Percentiles rank a stretch among this genome's conserved stretches.
Conservation (phyloP, 2,113 vertebrate species). For the Dicaeum eximium region DNA sequence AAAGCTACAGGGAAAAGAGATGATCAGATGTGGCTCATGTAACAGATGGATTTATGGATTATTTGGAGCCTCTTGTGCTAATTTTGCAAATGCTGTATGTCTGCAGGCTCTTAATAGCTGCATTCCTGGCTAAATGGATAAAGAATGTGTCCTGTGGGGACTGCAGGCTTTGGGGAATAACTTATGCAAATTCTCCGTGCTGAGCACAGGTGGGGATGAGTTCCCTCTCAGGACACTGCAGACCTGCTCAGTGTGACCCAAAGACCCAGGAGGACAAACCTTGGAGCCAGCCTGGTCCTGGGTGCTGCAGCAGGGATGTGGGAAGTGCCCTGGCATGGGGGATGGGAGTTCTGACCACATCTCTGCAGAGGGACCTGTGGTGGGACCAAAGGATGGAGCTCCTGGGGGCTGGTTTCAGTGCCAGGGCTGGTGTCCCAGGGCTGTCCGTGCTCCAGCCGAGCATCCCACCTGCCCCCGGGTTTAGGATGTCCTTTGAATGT, state of each 20-base stretch:
- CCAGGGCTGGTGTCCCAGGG: background rate
- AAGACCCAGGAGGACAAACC: background rate
- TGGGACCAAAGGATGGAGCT: background rate
- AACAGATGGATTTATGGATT: constrained; percentile 38
- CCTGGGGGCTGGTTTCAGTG: rapidly evolving
- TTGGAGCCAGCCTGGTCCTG: background rate
- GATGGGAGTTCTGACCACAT: rapidly evolving
- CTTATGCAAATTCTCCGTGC: background rate
- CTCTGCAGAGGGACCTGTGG: background rate
- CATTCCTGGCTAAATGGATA: constrained; percentile 5
- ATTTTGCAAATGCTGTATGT: constrained; percentile 26
- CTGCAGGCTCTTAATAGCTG: constrained; percentile 29
- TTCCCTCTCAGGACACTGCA: background rate
- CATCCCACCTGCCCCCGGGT: rapidly evolving
- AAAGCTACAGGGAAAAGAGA: background rate
- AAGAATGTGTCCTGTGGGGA: background rate
- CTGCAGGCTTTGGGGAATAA: background rate
- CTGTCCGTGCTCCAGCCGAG: rapidly evolving
- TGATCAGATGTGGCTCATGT: background rate
- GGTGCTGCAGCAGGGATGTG: rapidly evolving
- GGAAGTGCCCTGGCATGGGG: rapidly evolving
- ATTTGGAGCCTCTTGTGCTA: constrained; percentile 22
- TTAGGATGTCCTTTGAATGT: background rate
- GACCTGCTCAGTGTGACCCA: background rate
- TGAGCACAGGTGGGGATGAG: background rate